These are phyloP conservation scores for Physella acuta DNA, from an alignment of 1,140 invertebrate genomes.

Conservation along the genomic window DNA sequence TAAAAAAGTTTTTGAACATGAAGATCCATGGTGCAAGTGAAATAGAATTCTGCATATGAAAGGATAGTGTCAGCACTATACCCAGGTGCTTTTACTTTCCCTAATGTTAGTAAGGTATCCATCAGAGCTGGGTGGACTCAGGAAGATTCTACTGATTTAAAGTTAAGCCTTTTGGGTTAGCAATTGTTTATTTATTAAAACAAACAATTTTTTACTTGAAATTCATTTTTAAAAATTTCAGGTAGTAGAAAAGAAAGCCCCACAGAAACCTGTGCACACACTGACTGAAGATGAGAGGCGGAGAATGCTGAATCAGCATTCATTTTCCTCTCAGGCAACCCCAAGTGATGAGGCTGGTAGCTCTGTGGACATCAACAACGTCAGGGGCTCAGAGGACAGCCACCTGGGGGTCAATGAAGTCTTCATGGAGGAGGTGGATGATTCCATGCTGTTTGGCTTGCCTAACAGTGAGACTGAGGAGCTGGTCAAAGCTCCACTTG, in stretches of 20 bases:
- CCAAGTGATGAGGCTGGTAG: constrained; percentile 2
- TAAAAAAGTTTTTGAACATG: too few species aligned
- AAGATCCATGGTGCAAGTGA: too few species aligned
- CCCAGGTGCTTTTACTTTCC: too few species aligned
- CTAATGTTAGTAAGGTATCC: too few species aligned
- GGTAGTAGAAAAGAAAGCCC: constrained; percentile 59
- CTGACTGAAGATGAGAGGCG: constrained; percentile 47
- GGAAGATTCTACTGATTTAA: too few species aligned
- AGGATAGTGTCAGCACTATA: too few species aligned
- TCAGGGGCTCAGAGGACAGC: constrained; percentile 13
- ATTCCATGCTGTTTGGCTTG: neutral
- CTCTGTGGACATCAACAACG: constrained; percentile 6
- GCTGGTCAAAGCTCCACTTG: constrained; percentile 70
- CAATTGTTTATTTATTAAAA: too few species aligned
- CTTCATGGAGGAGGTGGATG: constrained; percentile 10
- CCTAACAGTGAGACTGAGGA: constrained; percentile 23
- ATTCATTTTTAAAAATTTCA: too few species aligned
- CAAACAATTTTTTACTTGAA: too few species aligned
- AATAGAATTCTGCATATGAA: too few species aligned
- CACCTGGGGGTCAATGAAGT: constrained; percentile 7
- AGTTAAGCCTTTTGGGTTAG: too few species aligned
- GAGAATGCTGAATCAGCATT: constrained; percentile 34
- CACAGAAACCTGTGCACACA: constrained; percentile 58
- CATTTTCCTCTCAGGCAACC: constrained; percentile 30
- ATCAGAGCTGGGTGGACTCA: too few species aligned